Evolutionary conservation across 1,140 invertebrate species (phyloP).

Genomic region (Cydia fagiglandana): DNA sequence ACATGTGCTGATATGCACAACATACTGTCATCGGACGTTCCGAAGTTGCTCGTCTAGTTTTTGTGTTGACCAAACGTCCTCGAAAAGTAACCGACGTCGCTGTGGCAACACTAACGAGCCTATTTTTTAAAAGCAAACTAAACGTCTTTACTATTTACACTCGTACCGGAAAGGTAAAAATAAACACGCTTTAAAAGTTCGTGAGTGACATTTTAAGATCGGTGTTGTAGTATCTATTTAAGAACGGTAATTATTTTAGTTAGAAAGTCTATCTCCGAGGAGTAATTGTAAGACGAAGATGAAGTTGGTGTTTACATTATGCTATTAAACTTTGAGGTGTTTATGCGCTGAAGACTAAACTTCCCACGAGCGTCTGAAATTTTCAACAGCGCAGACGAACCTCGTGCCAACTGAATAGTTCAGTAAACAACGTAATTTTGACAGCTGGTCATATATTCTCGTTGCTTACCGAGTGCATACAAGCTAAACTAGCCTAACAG

Average conservation of each 20-base stretch:
- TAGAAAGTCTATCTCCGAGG: background rate
- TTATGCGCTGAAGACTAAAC: background rate
- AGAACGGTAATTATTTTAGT: background rate
- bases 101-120: slow-evolving; percentile 49
- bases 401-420: slow-evolving; percentile 13
- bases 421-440: slow-evolving; percentile 22
- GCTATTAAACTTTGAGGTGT: slow-evolving; percentile 19
- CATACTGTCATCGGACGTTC: slow-evolving; percentile 37
- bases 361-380: slow-evolving; percentile 6
- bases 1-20: slow-evolving; percentile 30
- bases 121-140: slow-evolving; percentile 37
- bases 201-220: slow-evolving; percentile 19
- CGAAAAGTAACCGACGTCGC: slow-evolving; percentile 67
- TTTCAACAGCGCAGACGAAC: background rate
- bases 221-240: background rate
- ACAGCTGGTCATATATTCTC: background rate
- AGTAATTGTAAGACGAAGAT: slow-evolving; percentile 3
- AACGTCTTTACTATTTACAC: slow-evolving; percentile 17
- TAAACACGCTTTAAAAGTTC: slow-evolving; percentile 22
- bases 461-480: background rate
- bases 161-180: slow-evolving; percentile 30
- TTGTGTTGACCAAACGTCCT: slow-evolving; percentile 56
- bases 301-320: slow-evolving; percentile 1
- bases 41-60: slow-evolving; percentile 56
- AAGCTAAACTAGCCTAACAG: background rate